Evolutionary conservation across 2,113 vertebrate genomes (phyloP).

Genomic region (Nibea albiflora): DNA sequence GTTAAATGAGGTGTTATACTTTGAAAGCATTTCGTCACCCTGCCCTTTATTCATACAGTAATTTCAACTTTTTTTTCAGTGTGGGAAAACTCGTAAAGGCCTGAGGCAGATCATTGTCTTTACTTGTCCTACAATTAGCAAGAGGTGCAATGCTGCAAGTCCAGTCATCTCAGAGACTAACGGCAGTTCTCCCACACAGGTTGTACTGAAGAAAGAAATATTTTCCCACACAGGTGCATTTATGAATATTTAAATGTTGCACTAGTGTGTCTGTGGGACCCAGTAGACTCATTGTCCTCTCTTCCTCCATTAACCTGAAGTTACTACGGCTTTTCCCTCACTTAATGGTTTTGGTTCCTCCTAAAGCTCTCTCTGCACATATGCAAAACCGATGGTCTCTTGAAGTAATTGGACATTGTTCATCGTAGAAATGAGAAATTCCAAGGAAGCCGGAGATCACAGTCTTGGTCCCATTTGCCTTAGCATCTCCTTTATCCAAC

Average conservation of each 20-base stretch:
- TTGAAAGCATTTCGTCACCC: neutral
- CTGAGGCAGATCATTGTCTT: constrained; percentile 44
- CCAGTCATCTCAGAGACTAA: constrained; percentile 14
- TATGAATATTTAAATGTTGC: neutral
- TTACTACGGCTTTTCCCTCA: constrained; percentile 2
- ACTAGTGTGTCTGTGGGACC: constrained; percentile 21
- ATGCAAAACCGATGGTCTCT: constrained; percentile 72
- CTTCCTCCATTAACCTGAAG: constrained; percentile 27
- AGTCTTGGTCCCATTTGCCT: neutral
- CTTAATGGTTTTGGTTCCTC: constrained; percentile 20
- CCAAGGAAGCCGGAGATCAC: constrained; percentile 9
- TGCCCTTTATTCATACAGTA: neutral
- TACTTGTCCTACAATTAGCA: constrained; percentile 50
- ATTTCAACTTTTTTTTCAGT: neutral
- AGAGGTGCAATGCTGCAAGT: constrained; percentile 19
- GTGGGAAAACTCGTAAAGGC: constrained; percentile 34
- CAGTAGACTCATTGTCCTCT: constrained; percentile 28
- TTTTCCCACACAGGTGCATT: constrained; percentile 45
- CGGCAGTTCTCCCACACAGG: constrained; percentile 31
- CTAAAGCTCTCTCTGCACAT: constrained; percentile 45
- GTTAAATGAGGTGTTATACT: neutral
- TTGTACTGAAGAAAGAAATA: neutral
- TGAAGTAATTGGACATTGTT: constrained; percentile 60
- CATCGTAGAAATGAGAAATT: constrained; percentile 37
- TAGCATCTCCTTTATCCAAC: constrained; percentile 1